Base-by-base conservation (phyloP, 2,888 invertebrate species). In the Eurytoma adleriae region DNA sequence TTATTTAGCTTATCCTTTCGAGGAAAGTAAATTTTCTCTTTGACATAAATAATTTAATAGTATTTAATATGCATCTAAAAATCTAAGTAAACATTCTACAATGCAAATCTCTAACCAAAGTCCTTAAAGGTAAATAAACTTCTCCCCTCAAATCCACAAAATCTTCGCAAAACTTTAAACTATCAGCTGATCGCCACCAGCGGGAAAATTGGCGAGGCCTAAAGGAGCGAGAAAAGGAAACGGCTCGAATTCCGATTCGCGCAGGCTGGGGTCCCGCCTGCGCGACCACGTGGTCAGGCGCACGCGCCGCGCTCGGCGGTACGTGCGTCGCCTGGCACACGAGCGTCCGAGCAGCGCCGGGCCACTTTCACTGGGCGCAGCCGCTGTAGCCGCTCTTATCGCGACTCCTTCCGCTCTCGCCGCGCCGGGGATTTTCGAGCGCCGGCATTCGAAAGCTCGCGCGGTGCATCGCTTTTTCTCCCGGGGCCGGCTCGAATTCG, bases 341-440 rank as follows among this genome's bases (percentile, higher is more conserved):
- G 40, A 40, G 40, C 10, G 40, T 40, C 40, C 40, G 40, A 40
- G 7, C 24, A 24, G 30, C 48, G 40, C 57, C 40, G 52, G 27
- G 64, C 48, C 67, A 69, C 79, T 80, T 80, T 80, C 76, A 76
- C 80, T 68, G 40, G 40, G 40, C 40, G 40, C 40, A 40, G 56
- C 12, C n/a, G 18, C 27, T 61, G 40, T 40, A 40, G 40, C 40
- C 40, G 40, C 20, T 72, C 40, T 72, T 79, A 61, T 73, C 54
- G 66, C 30, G 40, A 50, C 52, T 30, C 56, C 64, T 77, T 64
- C 64, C 70, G 62, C 30, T 30, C 50, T 40, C 3, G 5, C 5
- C 40, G 40, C 40, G 40, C 40, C 18, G 3, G n/a, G 2, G 56
- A 71, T 57, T 71, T 70, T 56, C 56, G 54, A 62, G 48, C 16